Base-by-base conservation (phyloP, 30 jellyfish, hydroid and myxozoan species). In the Turritopsis rubra region DNA sequence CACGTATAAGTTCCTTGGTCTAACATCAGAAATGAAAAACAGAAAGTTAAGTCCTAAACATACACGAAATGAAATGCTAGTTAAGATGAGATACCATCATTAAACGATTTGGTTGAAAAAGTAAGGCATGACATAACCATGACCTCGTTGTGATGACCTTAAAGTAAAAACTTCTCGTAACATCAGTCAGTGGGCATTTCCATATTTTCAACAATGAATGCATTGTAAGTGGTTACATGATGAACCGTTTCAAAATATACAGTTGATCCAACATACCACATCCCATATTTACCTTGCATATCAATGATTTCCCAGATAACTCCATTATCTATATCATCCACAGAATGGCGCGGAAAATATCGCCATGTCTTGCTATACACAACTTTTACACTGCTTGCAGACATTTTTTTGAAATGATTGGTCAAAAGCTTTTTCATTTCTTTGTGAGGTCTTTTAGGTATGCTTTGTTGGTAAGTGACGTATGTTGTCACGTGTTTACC, bases 181-280 rank as follows among this genome's bases (percentile, higher is more conserved):
- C n/a, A n/a, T n/a, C n/a, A n/a, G n/a, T n/a, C n/a, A n/a, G n/a
- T 54, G 8, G 96, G 94, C 4, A 83, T 85, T 75, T 66, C 73
- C 94, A 91, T 79, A 24, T 79, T 82, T 13, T 86, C 65, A 52
- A 91, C 71, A 54, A 91, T 72, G 75, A 91, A 81, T 52, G 83
- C 81, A 71, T 91, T 91, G 60, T 91, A 91, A 52, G 83, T 93
- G 23, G 84, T 95, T 0, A 91, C 97, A 29, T 91, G 81, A 70
- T 91, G 86, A 20, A 86, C 93, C 3, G 94, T 85, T 81, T 91
- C 97, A 71, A 86, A 86, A 31, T 79, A 85, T 76, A 91, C 97
- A 16, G 97, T 86, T 22, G 96, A 86, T 27, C 97, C 97, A 18
- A 89, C 53, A 75, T 91, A 91, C 97, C 97, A 91, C 95, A 91